A percentile compares a stretch with the other conserved stretches of the same genome.
phyloP scores from a whole-genome alignment of 2,797 vertebrate genomes.

The Anomalospiza imberbis region DNA sequence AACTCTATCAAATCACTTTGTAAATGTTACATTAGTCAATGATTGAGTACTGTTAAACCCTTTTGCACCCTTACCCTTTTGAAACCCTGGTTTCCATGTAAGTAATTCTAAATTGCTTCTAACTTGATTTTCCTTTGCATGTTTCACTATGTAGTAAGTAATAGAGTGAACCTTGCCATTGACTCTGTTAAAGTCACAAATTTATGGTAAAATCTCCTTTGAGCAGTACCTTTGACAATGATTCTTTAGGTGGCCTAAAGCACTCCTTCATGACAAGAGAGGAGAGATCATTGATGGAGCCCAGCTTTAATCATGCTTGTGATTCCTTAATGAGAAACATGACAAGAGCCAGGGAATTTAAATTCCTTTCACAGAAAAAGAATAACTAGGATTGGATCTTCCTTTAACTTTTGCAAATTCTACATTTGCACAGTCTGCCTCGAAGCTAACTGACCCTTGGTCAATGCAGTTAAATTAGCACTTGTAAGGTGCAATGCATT shows the following conservation, averaged over 20 bases:
- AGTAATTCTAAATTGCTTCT: background rate
- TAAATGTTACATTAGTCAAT: background rate
- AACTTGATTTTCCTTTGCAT: background rate
- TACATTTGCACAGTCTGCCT: background rate
- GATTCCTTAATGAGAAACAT: background rate
- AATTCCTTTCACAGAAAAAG: background rate
- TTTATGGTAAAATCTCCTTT: background rate
- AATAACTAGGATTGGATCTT: background rate
- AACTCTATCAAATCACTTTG: background rate
- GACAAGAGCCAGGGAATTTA: background rate
- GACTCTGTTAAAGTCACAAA: background rate
- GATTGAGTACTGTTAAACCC: background rate
- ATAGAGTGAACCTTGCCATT: background rate
- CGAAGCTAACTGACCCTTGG: background rate
- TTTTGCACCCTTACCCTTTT: background rate
- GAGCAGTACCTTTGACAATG: background rate
- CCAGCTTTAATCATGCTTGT: background rate
- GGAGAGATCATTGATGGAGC: background rate
- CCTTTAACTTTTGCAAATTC: background rate
- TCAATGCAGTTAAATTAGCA: background rate
- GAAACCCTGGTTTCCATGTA: background rate
- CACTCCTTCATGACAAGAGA: background rate
- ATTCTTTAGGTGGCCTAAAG: background rate
- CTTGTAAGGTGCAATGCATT: background rate
- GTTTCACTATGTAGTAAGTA: background rate